A percentile compares a stretch with the other conserved stretches of the same genome.
Conservation (phyloP, 2,797 vertebrate genomes). For the Peromyscus eremicus region DNA sequence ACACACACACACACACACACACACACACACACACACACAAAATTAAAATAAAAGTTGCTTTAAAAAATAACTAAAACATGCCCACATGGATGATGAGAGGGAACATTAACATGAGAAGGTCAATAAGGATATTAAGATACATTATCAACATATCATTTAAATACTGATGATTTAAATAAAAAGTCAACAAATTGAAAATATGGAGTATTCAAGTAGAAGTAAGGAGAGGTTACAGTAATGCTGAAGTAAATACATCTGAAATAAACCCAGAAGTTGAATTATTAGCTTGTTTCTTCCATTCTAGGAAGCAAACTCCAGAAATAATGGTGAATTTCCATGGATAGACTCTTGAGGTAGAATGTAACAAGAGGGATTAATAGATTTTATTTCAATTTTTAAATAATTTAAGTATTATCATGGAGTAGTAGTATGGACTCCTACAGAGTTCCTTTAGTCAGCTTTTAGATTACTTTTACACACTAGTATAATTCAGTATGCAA, state of each 20-base stretch:
- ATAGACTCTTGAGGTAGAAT: slow-evolving; percentile 49
- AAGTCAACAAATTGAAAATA: slow-evolving; percentile 54
- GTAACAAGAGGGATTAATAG: slow-evolving; percentile 45
- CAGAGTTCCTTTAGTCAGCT: slow-evolving; percentile 1
- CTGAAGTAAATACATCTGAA: slow-evolving; percentile 53
- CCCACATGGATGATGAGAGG: background rate
- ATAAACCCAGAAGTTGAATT: slow-evolving; percentile 57
- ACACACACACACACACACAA: no score
- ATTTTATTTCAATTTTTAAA: slow-evolving; percentile 66
- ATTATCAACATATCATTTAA: slow-evolving; percentile 9
- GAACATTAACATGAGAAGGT: background rate
- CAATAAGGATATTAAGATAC: background rate
- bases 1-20: no score
- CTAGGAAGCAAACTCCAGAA: slow-evolving; percentile 54
- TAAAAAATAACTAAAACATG: slow-evolving; percentile 4
- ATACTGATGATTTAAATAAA: slow-evolving; percentile 62
- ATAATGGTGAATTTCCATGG: slow-evolving; percentile 13
- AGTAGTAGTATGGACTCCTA: background rate
- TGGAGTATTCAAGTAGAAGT: slow-evolving; percentile 29
- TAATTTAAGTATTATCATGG: background rate
- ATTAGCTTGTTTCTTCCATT: slow-evolving; percentile 42
- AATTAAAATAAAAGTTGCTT: background rate
- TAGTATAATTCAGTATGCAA: slow-evolving; percentile 60
- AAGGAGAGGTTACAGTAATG: slow-evolving; percentile 57
- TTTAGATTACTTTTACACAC: slow-evolving; percentile 55